phyloP scores from a whole-genome alignment of 2,113 vertebrate genomes.

The Nothobranchius furzeri region DNA sequence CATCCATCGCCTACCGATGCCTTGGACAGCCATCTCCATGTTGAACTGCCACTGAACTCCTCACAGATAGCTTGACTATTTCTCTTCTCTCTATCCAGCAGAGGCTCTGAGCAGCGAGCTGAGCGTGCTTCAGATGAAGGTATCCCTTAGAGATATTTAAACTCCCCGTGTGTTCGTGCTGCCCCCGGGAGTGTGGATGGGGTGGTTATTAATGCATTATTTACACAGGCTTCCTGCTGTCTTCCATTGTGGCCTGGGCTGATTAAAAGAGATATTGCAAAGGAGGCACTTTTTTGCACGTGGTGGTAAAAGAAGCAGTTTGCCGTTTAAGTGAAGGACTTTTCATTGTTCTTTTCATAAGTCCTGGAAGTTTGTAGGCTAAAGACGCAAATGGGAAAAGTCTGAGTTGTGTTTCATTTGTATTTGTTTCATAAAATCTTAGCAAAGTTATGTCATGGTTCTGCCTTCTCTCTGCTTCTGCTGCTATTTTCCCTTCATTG shows the following conservation, averaged over 20 bases:
- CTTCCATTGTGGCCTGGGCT: conserved; percentile 65
- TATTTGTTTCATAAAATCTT: not conserved
- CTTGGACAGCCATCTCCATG: conserved; percentile 45
- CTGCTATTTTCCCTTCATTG: no score
- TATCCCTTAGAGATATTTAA: conserved; percentile 77
- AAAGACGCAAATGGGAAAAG: conserved; percentile 1
- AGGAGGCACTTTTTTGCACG: conserved; percentile 65
- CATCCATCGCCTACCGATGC: conserved; percentile 14
- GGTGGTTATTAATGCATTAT: conserved; percentile 80
- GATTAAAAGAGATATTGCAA: conserved; percentile 74
- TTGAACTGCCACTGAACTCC: conserved; percentile 75
- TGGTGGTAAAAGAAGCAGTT: conserved; percentile 35
- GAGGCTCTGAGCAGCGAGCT: conserved; percentile 43
- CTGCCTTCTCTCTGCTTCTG: no score
- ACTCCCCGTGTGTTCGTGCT: conserved; percentile 58
- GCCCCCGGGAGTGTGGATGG: conserved; percentile 69
- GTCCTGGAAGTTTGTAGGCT: conserved; percentile 15
- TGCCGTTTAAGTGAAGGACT: conserved; percentile 50
- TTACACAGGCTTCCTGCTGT: conserved; percentile 71
- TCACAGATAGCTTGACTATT: conserved; percentile 47
- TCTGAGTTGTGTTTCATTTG: conserved; percentile 2
- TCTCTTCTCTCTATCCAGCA: conserved; percentile 41
- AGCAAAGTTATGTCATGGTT: no score
- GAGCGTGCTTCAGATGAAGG: conserved; percentile 67
- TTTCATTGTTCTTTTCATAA: conserved; percentile 45